These are phyloP conservation scores for Leucoma salicis DNA, from an alignment of 2,888 invertebrate species.

Conservation along the genomic window DNA sequence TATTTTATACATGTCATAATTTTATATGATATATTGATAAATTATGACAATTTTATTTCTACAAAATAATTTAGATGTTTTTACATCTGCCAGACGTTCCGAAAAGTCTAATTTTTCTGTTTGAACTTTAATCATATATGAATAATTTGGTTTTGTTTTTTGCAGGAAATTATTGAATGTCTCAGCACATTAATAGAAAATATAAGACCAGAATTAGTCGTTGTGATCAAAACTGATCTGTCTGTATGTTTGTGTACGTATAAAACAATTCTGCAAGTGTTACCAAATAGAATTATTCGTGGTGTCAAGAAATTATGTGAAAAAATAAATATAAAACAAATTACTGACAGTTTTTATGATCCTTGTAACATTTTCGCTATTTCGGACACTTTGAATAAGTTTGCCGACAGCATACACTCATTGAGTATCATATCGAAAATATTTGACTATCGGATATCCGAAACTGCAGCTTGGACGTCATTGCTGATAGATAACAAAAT, in stretches of 20 bases:
- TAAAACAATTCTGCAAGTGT: constrained; percentile 14
- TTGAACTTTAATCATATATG: too few relatives aligned
- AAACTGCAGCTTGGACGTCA: constrained; percentile 6
- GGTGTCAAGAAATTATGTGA: constrained; percentile 30
- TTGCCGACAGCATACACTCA: constrained; percentile 16
- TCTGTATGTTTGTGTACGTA: constrained; percentile 26
- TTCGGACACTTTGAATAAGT: constrained; percentile 14
- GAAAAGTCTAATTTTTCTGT: too few relatives aligned
- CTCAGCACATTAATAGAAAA: constrained; percentile 32
- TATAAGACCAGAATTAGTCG: constrained; percentile 26
- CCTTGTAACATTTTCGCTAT: constrained; percentile 21
- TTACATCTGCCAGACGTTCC: too few relatives aligned
- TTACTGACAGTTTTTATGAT: constrained; percentile 16
- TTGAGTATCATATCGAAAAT: constrained; percentile 34
- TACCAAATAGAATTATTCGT: not conserved
- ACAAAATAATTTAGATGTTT: too few relatives aligned
- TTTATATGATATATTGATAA: too few relatives aligned
- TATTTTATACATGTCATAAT: too few relatives aligned
- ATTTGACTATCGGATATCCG: constrained; percentile 9
- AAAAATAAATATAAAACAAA: constrained; percentile 26
- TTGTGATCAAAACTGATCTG: constrained; percentile 24
- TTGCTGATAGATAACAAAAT: not conserved
- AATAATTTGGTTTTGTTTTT: too few relatives aligned
- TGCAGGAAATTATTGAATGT: constrained; percentile 42
- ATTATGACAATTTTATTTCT: too few relatives aligned